Conservation (phyloP, 2,113 vertebrate species). For the Lutjanus erythropterus region DNA sequence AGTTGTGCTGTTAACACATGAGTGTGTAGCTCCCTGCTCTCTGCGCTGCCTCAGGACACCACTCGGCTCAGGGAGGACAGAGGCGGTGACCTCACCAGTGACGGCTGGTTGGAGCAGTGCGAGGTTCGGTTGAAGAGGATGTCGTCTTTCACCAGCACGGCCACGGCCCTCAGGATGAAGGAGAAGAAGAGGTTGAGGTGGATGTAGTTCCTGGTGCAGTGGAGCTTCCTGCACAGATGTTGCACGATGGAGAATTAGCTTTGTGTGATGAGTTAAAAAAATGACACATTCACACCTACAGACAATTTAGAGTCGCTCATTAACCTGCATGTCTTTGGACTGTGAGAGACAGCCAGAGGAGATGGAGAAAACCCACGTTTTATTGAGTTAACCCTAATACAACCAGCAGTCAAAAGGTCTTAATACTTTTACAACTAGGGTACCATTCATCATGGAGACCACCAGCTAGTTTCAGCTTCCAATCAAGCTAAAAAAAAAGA, state of each 20-base stretch:
- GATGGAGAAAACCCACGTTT: no score
- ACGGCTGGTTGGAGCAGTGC: constrained; percentile 75
- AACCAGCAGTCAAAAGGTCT: no score
- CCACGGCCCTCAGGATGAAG: constrained; percentile 92
- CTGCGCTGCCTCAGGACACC: neutral
- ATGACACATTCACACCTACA: no score
- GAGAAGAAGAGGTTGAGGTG: constrained; percentile 96
- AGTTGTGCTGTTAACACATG: neutral
- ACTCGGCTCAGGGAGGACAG: neutral
- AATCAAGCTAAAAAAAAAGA: no score
- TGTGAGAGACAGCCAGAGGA: no score
- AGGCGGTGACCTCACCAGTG: constrained; percentile 75
- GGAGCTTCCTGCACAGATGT: constrained; percentile 87
- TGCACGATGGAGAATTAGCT: neutral
- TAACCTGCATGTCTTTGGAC: no score
- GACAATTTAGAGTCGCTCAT: no score
- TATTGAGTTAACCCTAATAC: no score
- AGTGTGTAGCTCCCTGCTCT: neutral
- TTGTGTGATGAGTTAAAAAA: no score
- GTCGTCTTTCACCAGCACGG: constrained; percentile 91
- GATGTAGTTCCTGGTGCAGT: constrained; percentile 95
- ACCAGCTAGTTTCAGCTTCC: no score
- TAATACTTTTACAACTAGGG: no score
- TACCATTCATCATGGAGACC: no score
- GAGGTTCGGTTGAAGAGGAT: constrained; percentile 87